These are phyloP conservation scores for Pachyramphus minor DNA, from an alignment of 2,113 vertebrate species.

Conservation along the genomic window DNA sequence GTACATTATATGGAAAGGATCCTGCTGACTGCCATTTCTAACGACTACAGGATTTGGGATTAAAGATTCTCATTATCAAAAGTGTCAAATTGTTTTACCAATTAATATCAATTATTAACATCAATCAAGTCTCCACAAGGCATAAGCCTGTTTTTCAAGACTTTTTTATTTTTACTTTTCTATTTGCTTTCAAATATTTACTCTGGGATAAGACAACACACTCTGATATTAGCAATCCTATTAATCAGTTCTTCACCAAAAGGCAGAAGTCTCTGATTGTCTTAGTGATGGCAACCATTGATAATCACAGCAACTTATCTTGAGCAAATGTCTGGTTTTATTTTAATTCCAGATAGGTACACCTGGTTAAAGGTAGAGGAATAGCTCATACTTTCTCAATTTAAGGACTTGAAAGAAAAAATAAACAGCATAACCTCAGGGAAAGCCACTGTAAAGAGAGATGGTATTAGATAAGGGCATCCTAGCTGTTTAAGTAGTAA, in stretches of 20 bases:
- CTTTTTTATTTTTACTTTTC: conserved; percentile 12
- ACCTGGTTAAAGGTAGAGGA: neutral
- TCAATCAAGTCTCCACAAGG: conserved; percentile 29
- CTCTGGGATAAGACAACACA: neutral
- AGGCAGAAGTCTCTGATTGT: neutral
- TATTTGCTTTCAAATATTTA: conserved; percentile 18
- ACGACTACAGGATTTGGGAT: neutral
- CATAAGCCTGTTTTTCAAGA: conserved; percentile 17
- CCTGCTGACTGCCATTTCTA: neutral
- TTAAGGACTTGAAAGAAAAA: neutral
- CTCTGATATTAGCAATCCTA: neutral
- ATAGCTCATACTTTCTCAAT: neutral
- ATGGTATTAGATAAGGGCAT: neutral
- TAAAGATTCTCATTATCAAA: conserved; percentile 40
- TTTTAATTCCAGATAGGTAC: neutral
- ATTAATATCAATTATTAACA: conserved; percentile 55
- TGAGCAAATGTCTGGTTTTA: neutral
- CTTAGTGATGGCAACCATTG: neutral
- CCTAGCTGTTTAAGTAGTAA: neutral
- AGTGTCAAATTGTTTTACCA: conserved; percentile 29
- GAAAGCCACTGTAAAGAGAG: neutral
- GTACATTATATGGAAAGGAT: neutral
- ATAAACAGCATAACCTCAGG: neutral
- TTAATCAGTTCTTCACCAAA: neutral
- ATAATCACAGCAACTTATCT: neutral